Evolutionary conservation across 1,140 invertebrate species (phyloP).

Genomic region (Batillaria attramentaria): DNA sequence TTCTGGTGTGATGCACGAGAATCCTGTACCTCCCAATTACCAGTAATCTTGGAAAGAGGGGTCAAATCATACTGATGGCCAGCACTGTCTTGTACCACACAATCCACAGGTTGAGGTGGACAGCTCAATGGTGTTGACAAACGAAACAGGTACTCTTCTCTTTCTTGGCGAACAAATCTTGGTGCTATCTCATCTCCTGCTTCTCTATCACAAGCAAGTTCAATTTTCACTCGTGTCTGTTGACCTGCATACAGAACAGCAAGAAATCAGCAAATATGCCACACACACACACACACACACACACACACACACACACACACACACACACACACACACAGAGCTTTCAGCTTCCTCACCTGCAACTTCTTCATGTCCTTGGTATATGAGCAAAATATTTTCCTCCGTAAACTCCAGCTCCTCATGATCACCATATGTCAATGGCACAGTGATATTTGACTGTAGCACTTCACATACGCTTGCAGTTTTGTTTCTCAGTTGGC

Average conservation of each 20-base stretch:
- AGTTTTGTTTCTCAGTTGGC: conserved; percentile 16
- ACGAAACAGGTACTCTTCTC: conserved; percentile 48
- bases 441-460: conserved; percentile 18
- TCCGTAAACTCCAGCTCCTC: conserved; percentile 52
- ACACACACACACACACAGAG: neutral
- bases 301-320: conserved; percentile 14
- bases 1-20: conserved; percentile 38
- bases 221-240: conserved; percentile 47
- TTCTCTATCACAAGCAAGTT: conserved; percentile 51
- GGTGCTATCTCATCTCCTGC: conserved; percentile 38
- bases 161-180: conserved; percentile 39
- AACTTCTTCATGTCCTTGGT: conserved; percentile 47
- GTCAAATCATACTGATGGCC: conserved; percentile 62
- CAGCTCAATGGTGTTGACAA: conserved; percentile 63
- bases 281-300: neutral
- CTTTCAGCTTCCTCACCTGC: conserved; percentile 38
- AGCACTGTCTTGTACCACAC: conserved; percentile 54
- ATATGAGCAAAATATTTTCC: conserved; percentile 54
- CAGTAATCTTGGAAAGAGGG: conserved; percentile 44
- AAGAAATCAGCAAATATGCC: neutral
- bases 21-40: conserved; percentile 55
- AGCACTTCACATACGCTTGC: conserved; percentile 42
- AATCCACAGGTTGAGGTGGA: conserved; percentile 56
- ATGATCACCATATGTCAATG: conserved; percentile 39
- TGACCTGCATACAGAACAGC: conserved; percentile 41